Percentiles rank a stretch among this genome's conserved stretches.
Evolutionary conservation across 2,888 invertebrate species (phyloP).

Genomic region (Drosophila multiciliata): DNA sequence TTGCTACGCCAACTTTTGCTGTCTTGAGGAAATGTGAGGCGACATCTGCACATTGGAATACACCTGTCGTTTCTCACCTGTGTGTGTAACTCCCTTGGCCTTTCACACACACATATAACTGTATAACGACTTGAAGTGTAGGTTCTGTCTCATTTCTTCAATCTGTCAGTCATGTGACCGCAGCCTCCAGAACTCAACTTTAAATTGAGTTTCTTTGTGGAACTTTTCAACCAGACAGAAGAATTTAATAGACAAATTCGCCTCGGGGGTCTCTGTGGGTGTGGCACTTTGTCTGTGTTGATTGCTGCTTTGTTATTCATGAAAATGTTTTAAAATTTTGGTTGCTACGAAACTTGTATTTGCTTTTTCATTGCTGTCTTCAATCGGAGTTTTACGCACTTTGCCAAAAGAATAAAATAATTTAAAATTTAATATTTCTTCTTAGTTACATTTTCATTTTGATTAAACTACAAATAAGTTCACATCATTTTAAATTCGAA

Average conservation of each 20-base stretch:
- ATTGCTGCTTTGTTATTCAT: conserved; percentile 73
- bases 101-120: background rate
- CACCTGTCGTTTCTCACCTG: conserved; percentile 31
- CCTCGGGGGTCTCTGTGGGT: background rate
- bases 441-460: background rate
- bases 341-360: conserved; percentile 40
- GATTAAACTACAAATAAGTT: background rate
- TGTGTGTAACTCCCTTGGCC: conserved; percentile 18
- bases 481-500: background rate
- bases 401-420: too few species aligned
- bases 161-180: conserved; percentile 51
- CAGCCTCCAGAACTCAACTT: conserved; percentile 55
- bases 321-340: conserved; percentile 69
- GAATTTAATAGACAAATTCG: conserved; percentile 48
- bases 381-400: conserved; percentile 10
- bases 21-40: conserved; percentile 18
- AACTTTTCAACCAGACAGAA: conserved; percentile 48
- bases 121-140: conserved; percentile 9
- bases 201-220: conserved; percentile 62
- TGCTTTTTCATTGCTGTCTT: conserved; percentile 1
- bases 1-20: conserved; percentile 27
- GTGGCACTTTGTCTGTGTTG: conserved; percentile 42
- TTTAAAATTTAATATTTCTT: background rate
- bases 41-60: conserved; percentile 14
- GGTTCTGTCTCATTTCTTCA: conserved; percentile 43